Base-by-base conservation (phyloP, 2,797 vertebrate genomes). In the Enteromius treurensis region DNA sequence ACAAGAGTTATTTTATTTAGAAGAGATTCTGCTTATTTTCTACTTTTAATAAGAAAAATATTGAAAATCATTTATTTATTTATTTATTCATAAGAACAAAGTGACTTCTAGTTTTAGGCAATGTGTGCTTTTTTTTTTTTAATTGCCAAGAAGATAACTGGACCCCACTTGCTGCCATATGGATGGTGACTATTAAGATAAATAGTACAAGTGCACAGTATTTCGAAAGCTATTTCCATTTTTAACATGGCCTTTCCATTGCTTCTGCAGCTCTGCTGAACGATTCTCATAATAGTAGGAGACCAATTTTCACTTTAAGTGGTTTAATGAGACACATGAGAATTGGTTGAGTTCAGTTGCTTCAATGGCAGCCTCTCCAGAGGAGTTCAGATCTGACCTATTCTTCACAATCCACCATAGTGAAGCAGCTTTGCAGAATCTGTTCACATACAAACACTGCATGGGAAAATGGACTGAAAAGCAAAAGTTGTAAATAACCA, bases 231-330 rank as follows among this genome's bases (percentile, higher is more conserved):
- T 37, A n/a, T 76, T 37, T 76, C 47, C 21, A 37, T 75, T 58
- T 21, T 58, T 21, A 34, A 40, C 32, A 40, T 76, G 11, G 73
- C 51, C 32, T 58, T 17, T 40, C 51, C 4, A 0, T 11, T 37
- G 19, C n/a, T 60, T 26, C n/a, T 77, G n/a, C n/a, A 62, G 55
- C 55, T 45, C 75, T 17, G 19, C 51, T 58, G 13, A 76, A 76
- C n/a, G 14, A 21, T 77, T 60, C 37, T 77, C 15, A 62, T 62
- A 77, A 62, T 60, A 60, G 75, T 77, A 77, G 37, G 75, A 77
- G 75, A 77, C 34, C 75, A 67, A 51, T 79, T 49, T 67, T 51
- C 60, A n/a, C 60, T 49, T 65, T 78, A 65, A 47, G 42, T 78
- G 23, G 76, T 65, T 32, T 79, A 79, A 67, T 67, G 45, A 79